A percentile compares a stretch with the other conserved stretches of the same genome.
Conservation (phyloP, 2,888 invertebrate genomes). For the Harpagoxenus sublaevis region DNA sequence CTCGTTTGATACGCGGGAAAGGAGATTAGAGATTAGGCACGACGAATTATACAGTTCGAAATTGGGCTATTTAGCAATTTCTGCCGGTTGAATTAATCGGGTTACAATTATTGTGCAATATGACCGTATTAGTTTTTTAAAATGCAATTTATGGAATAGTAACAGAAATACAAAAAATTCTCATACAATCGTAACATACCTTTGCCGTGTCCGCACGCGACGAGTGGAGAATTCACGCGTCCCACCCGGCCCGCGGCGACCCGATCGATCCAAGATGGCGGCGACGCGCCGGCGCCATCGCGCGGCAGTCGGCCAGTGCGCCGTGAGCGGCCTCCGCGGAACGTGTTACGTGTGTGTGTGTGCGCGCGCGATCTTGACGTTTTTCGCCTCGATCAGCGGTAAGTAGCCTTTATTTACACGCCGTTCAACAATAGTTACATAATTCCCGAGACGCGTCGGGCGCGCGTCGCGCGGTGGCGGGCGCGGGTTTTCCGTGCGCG, state of each 20-base stretch:
- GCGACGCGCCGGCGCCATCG: conserved; percentile 68
- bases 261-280: conserved; percentile 80
- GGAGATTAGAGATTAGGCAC: background rate
- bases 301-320: conserved; percentile 71
- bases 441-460: conserved; percentile 75
- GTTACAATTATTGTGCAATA: no score
- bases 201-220: background rate
- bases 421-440: conserved; percentile 82
- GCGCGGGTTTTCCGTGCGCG: conserved; percentile 43
- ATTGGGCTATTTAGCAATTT: background rate
- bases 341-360: conserved; percentile 77
- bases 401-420: conserved; percentile 83
- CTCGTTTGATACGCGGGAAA: background rate
- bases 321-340: conserved; percentile 71
- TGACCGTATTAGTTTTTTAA: background rate
- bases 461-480: conserved; percentile 63
- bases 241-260: background rate
- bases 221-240: conserved; percentile 43
- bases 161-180: background rate
- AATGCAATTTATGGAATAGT: background rate
- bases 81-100: background rate
- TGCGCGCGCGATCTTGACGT: conserved; percentile 81
- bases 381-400: conserved; percentile 84
- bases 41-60: background rate
- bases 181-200: background rate